These are phyloP conservation scores for Muscina levida DNA, from an alignment of 2,888 invertebrate genomes.

Conservation along the genomic window DNA sequence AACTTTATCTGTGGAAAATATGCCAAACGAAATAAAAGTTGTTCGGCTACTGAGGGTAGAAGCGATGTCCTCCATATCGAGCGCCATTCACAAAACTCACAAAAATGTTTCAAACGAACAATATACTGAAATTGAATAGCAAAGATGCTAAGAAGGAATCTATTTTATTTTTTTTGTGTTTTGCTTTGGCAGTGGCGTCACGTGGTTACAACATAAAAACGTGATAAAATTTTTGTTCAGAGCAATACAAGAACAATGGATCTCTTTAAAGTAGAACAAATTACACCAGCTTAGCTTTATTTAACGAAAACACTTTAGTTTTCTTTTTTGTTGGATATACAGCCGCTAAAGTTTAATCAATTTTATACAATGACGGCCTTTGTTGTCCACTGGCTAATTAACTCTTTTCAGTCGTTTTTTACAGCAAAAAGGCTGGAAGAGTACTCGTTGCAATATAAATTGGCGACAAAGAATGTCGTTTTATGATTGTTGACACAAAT, in stretches of 20 bases:
- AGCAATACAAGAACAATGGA: not conserved
- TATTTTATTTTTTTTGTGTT: not conserved
- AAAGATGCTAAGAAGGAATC: conserved; percentile 5
- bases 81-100: not conserved
- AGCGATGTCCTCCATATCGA: not conserved
- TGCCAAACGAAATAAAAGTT: not conserved
- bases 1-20: not conserved
- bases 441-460: conserved; percentile 27
- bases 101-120: conserved; percentile 1
- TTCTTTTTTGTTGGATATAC: not conserved
- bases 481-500: conserved; percentile 71
- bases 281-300: too few species aligned
- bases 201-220: conserved; percentile 80
- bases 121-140: conserved; percentile 14
- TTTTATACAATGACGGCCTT: conserved; percentile 6
- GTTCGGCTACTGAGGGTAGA: not conserved
- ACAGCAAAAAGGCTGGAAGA: conserved; percentile 55
- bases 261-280: not conserved
- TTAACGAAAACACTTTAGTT: too few species aligned
- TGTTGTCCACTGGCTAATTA: not conserved
- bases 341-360: not conserved
- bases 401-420: conserved; percentile 21
- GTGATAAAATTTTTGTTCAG: conserved; percentile 76
- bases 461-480: conserved; percentile 50
- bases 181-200: conserved; percentile 73